phyloP scores from a whole-genome alignment of 2,113 vertebrate species.

The Podocnemis expansa region DNA sequence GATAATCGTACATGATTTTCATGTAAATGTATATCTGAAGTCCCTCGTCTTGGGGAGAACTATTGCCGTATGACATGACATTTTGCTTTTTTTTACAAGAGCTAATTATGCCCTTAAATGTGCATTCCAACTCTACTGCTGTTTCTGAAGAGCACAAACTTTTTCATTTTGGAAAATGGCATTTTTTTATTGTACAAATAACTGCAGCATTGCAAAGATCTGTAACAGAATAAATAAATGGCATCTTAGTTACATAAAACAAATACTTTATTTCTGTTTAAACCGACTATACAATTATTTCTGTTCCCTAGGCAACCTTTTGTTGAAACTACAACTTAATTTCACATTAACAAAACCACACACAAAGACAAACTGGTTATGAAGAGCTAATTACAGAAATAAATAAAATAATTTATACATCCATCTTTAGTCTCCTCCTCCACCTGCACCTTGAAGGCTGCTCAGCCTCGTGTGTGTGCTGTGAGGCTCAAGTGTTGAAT shows the following conservation, averaged over 20 bases:
- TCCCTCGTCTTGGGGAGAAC: slow-evolving; percentile 73
- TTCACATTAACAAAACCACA: slow-evolving; percentile 82
- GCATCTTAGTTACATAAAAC: slow-evolving; percentile 79
- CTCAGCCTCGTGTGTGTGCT: slow-evolving; percentile 57
- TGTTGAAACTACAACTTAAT: slow-evolving; percentile 77
- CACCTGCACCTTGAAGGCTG: slow-evolving; percentile 36
- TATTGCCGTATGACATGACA: slow-evolving; percentile 69
- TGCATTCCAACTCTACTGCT: slow-evolving; percentile 77
- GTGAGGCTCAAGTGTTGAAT: slow-evolving; percentile 5
- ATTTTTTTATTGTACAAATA: slow-evolving; percentile 73
- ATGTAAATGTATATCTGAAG: slow-evolving; percentile 72
- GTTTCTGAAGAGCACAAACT: slow-evolving; percentile 74
- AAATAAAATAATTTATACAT: slow-evolving; percentile 88
- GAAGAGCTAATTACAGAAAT: slow-evolving; percentile 85
- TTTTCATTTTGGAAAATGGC: slow-evolving; percentile 77
- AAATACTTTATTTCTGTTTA: slow-evolving; percentile 83
- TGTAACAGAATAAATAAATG: slow-evolving; percentile 76
- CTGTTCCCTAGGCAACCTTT: slow-evolving; percentile 82
- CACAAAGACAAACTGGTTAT: slow-evolving; percentile 80
- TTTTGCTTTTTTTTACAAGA: slow-evolving; percentile 77
- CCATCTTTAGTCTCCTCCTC: slow-evolving; percentile 45
- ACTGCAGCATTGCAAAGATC: slow-evolving; percentile 72
- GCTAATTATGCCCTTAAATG: slow-evolving; percentile 73
- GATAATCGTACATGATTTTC: slow-evolving; percentile 73
- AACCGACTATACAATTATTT: slow-evolving; percentile 81